Evolutionary conservation across 2,888 invertebrate species (phyloP).

Genomic region (Leucania comma): DNA sequence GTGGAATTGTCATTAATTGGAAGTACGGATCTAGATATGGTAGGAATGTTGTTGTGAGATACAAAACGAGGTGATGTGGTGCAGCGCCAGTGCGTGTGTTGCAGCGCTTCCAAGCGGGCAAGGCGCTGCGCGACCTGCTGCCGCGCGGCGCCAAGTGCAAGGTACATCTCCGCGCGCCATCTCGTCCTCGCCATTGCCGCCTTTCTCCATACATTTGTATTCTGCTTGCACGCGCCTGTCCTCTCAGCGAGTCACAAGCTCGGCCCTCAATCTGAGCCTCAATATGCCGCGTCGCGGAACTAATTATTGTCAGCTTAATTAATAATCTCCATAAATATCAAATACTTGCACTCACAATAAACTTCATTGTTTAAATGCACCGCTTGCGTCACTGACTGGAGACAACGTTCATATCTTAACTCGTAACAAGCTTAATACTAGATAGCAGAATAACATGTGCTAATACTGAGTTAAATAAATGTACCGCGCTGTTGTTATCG

Average conservation of each 20-base stretch:
- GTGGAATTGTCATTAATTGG: neutral
- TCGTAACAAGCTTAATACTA: neutral
- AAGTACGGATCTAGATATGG: neutral
- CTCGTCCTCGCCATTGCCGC: neutral
- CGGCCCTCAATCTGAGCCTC: no score
- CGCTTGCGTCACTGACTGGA: constrained; percentile 14
- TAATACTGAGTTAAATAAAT: neutral
- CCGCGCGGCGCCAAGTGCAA: constrained; percentile 80
- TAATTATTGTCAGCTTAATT: constrained; percentile 1
- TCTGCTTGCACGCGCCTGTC: neutral
- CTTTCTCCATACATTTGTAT: neutral
- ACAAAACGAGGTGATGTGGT: constrained; percentile 39
- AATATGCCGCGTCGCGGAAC: constrained; percentile 3
- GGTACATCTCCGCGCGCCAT: constrained; percentile 68
- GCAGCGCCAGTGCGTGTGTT: constrained; percentile 77
- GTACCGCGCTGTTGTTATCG: neutral
- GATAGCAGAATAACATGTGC: neutral
- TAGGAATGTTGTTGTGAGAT: constrained; percentile 1
- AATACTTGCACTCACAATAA: constrained; percentile 2
- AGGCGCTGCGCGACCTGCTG: constrained; percentile 82
- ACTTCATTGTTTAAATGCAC: neutral
- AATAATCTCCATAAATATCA: neutral
- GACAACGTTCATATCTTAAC: constrained; percentile 2
- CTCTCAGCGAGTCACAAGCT: neutral
- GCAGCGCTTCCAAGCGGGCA: constrained; percentile 83